Percentiles rank a stretch among this genome's conserved stretches.
phyloP scores from a whole-genome alignment of 2,888 invertebrate species.

The Folsomia candida region DNA sequence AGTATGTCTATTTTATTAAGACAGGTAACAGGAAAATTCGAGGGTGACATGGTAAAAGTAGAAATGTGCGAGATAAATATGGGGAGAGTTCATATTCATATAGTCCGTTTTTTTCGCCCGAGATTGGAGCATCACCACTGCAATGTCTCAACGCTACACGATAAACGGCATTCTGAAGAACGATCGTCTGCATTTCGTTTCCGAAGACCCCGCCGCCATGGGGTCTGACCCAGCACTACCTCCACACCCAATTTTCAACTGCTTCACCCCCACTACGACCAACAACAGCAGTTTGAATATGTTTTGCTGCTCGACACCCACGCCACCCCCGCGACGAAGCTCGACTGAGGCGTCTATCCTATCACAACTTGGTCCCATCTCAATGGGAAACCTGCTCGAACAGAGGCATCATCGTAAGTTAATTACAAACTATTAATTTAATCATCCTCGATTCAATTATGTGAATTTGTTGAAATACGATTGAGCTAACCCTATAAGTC shows the following conservation, averaged over 20 bases:
- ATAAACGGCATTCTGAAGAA: slow-evolving; percentile 14
- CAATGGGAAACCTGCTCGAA: not conserved
- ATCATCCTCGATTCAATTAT: too few species aligned
- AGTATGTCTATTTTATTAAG: too few species aligned
- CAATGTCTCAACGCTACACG: slow-evolving; percentile 30
- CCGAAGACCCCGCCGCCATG: not conserved
- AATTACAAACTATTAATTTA: slow-evolving; percentile 7
- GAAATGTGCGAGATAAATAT: not conserved
- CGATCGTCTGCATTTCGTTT: not conserved
- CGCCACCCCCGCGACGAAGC: not conserved
- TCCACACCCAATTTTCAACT: slow-evolving; percentile 4
- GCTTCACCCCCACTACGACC: not conserved
- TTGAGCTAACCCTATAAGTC: too few species aligned
- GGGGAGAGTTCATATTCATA: not conserved
- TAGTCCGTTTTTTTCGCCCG: not conserved
- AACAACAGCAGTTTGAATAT: not conserved
- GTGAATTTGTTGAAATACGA: too few species aligned
- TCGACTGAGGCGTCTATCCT: too few species aligned
- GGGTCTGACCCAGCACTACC: too few species aligned
- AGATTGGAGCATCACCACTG: slow-evolving; percentile 9
- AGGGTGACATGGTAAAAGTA: not conserved
- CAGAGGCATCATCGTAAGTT: slow-evolving; percentile 9
- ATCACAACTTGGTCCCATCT: not conserved
- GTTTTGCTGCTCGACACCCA: not conserved
- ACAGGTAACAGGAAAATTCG: too few species aligned